phyloP scores from a whole-genome alignment of 2,113 vertebrate species.

The Ariopsis seemanni region DNA sequence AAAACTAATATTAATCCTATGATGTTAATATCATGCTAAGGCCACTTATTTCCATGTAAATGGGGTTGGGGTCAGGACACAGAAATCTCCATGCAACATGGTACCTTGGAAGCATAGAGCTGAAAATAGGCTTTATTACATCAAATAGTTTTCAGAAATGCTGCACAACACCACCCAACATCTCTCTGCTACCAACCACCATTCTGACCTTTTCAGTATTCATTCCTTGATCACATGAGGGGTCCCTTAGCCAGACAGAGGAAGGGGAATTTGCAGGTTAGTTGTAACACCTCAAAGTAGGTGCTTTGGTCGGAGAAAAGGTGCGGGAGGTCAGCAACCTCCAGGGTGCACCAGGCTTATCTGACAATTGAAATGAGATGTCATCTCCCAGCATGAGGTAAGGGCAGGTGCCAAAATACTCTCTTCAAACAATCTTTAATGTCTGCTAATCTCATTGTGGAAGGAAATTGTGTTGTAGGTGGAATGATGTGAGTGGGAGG shows the following conservation, averaged over 20 bases:
- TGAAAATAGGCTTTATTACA: conserved; percentile 49
- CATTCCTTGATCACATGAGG: conserved; percentile 67
- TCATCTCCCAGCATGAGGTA: conserved; percentile 55
- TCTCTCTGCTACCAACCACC: conserved; percentile 23
- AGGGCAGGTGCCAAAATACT: conserved; percentile 47
- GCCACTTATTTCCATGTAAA: conserved; percentile 48
- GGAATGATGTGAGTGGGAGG: conserved; percentile 23
- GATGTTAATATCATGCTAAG: conserved; percentile 36
- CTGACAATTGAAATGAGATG: conserved; percentile 67
- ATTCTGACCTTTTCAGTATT: conserved; percentile 60
- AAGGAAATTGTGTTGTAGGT: conserved; percentile 51
- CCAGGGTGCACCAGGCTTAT: conserved; percentile 59
- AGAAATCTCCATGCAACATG: conserved; percentile 1
- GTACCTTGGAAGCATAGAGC: conserved; percentile 11
- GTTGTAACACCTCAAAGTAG: conserved; percentile 72
- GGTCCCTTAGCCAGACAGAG: conserved; percentile 72
- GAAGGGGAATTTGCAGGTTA: conserved; percentile 72
- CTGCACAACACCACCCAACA: conserved; percentile 16
- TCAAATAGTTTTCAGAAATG: conserved; percentile 47
- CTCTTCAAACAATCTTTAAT: conserved; percentile 59
- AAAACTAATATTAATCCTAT: neutral
- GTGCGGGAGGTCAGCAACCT: conserved; percentile 57
- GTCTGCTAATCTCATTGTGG: conserved; percentile 59
- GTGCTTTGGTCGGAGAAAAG: conserved; percentile 63
- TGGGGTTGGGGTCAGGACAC: conserved; percentile 2